phyloP scores from a whole-genome alignment of 2,113 vertebrate species.

The Platycercus adscitus region DNA sequence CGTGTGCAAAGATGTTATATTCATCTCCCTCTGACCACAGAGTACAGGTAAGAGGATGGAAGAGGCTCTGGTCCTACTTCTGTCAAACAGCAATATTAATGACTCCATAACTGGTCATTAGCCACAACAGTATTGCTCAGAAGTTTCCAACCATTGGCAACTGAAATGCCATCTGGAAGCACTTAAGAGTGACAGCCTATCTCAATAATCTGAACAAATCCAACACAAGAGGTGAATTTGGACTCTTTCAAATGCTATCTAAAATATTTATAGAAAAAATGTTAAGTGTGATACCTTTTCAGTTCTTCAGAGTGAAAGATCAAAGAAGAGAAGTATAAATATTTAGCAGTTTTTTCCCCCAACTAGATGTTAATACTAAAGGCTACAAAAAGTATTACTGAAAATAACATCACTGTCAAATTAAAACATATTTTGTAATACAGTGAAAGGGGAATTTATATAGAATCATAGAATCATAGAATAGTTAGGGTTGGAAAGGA shows the following conservation, averaged over 20 bases:
- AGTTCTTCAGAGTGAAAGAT: slow-evolving; percentile 27
- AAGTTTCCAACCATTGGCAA: neutral
- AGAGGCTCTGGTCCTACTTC: neutral
- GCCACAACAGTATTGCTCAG: neutral
- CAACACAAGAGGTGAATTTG: neutral
- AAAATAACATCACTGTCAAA: slow-evolving; percentile 35
- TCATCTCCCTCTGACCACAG: neutral
- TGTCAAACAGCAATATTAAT: neutral
- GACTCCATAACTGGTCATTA: neutral
- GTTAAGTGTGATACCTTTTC: slow-evolving; percentile 11
- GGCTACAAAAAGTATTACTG: slow-evolving; percentile 37
- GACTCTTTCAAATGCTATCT: slow-evolving; percentile 28
- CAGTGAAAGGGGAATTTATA: slow-evolving; percentile 37
- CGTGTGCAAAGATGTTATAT: neutral
- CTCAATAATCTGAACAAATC: neutral
- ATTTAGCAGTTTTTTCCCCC: slow-evolving; percentile 43
- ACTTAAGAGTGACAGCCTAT: neutral
- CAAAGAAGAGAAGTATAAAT: slow-evolving; percentile 51
- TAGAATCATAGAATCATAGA: too few relatives aligned
- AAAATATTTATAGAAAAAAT: slow-evolving; percentile 56
- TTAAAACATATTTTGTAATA: neutral
- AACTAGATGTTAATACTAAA: slow-evolving; percentile 60
- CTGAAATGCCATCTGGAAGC: neutral
- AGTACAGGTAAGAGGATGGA: rapidly evolving
- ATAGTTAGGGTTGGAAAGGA: too few relatives aligned